Evolutionary conservation across 2,113 vertebrate genomes (phyloP).

Genomic region (Sceloporus undulatus): DNA sequence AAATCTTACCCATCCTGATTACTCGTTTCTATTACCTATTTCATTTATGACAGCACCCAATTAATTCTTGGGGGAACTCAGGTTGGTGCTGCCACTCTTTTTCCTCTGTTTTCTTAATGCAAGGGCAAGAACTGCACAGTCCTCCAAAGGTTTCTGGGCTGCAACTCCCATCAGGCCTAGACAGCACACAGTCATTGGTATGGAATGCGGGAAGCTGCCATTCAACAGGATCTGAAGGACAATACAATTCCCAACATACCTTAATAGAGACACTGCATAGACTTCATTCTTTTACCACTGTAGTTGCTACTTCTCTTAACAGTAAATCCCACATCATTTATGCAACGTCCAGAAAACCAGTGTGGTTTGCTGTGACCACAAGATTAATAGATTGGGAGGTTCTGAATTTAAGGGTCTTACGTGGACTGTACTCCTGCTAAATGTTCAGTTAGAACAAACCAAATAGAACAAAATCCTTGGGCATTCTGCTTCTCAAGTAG

Average conservation of each 20-base stretch:
- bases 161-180: not conserved
- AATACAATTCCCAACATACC: too few relatives aligned
- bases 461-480: not conserved
- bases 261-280: too few relatives aligned
- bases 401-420: not conserved
- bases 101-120: not conserved
- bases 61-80: constrained; percentile 1
- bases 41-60: not conserved
- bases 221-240: too few relatives aligned
- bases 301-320: not conserved
- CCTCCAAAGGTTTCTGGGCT: not conserved
- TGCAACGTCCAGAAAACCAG: not conserved
- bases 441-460: not conserved
- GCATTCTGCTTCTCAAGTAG: not conserved
- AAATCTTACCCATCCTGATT: not conserved
- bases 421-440: not conserved
- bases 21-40: not conserved
- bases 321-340: not conserved
- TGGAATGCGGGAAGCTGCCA: too few relatives aligned
- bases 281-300: not conserved
- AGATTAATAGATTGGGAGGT: not conserved
- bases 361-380: not conserved
- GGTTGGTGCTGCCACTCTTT: not conserved
- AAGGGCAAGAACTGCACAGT: constrained; percentile 9
- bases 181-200: too few relatives aligned